Evolutionary conservation across 2,888 invertebrate species (phyloP).

Genomic region (Melolontha melolontha): DNA sequence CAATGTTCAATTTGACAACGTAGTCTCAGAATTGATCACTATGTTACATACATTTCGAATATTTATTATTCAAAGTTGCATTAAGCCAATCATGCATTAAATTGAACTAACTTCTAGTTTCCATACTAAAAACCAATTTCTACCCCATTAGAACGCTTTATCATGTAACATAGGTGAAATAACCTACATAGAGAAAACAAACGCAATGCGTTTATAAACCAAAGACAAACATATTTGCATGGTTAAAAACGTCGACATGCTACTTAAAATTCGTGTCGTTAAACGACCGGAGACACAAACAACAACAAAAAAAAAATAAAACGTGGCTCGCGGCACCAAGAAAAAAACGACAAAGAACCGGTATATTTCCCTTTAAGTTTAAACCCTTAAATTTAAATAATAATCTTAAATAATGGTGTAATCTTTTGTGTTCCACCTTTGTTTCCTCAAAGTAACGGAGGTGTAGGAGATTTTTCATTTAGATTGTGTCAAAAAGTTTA

Average conservation of each 20-base stretch:
- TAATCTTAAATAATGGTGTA: constrained; percentile 32
- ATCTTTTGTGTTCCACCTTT: constrained; percentile 33
- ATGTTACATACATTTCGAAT: too few species aligned
- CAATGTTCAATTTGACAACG: too few species aligned
- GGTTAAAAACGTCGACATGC: constrained; percentile 1
- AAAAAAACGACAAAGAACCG: not conserved
- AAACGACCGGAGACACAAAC: not conserved
- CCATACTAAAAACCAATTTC: too few species aligned
- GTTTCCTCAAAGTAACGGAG: constrained; percentile 27
- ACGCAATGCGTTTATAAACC: not conserved
- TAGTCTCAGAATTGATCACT: too few species aligned
- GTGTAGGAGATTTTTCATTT: constrained; percentile 52
- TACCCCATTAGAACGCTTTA: not conserved
- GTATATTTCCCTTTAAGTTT: constrained; percentile 9
- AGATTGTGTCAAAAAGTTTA: constrained; percentile 51
- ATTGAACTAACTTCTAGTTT: too few species aligned
- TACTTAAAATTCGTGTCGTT: constrained; percentile 9
- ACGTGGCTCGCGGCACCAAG: not conserved
- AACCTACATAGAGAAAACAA: not conserved
- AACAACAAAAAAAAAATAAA: not conserved
- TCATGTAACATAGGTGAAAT: not conserved
- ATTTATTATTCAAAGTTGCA: too few species aligned
- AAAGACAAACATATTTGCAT: constrained; percentile 8
- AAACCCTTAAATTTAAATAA: constrained; percentile 31
- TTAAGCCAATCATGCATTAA: too few species aligned